Evolutionary conservation across 2,113 vertebrate species (phyloP).

Genomic region (Sebastes fasciatus): DNA sequence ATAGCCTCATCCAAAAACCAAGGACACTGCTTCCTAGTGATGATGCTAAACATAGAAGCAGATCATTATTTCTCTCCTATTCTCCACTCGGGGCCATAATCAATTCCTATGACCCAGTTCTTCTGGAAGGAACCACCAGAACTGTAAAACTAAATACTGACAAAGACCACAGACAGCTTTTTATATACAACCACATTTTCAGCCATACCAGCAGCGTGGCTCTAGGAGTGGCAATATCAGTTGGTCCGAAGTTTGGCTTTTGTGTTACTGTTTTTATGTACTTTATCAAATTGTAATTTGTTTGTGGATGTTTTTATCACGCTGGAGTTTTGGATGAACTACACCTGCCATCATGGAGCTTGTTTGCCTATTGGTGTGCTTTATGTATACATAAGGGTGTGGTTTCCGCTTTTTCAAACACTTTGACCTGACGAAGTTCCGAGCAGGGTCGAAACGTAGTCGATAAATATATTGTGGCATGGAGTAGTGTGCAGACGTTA

Average conservation of each 20-base stretch:
- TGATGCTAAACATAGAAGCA: conserved; percentile 58
- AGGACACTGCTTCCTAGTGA: conserved; percentile 39
- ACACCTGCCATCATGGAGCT: too few species aligned
- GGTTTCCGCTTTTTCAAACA: too few species aligned
- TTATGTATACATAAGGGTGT: too few species aligned
- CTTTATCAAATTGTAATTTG: too few species aligned
- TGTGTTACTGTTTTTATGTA: too few species aligned
- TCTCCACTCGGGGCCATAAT: conserved; percentile 14
- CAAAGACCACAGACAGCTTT: not conserved
- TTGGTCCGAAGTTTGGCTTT: not conserved
- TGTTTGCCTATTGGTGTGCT: too few species aligned
- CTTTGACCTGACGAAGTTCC: too few species aligned
- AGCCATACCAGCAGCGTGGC: not conserved
- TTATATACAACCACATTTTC: not conserved
- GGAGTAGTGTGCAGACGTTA: too few species aligned
- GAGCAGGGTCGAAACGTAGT: too few species aligned
- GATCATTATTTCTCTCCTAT: conserved; percentile 47
- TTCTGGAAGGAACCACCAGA: conserved; percentile 1
- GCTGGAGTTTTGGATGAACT: too few species aligned
- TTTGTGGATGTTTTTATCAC: too few species aligned
- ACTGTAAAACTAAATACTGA: not conserved
- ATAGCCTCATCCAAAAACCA: conserved; percentile 47
- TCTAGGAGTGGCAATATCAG: not conserved
- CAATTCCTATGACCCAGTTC: conserved; percentile 36
- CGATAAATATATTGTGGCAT: too few species aligned